Conservation (phyloP, 2,888 invertebrate species). For the Callimorpha dominula region DNA sequence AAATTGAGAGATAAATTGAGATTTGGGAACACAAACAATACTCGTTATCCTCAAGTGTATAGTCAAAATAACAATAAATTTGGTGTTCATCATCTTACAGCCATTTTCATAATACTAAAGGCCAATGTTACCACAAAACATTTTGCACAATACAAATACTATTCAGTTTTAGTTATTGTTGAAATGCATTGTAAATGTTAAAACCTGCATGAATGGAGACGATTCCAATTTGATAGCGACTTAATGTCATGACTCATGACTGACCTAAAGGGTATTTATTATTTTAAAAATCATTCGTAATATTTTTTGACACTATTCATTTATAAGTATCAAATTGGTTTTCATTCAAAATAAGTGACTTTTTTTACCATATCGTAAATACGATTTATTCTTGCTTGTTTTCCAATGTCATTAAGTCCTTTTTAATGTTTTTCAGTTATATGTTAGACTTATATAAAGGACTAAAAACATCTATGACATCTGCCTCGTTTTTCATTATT, state of each 20-base stretch:
- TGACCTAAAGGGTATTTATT: not conserved
- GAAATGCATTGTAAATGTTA: constrained; percentile 24
- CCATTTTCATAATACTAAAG: not conserved
- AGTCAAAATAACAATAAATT: not conserved
- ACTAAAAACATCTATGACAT: not conserved
- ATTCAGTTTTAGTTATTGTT: not conserved
- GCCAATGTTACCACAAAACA: not conserved
- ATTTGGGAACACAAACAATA: constrained; percentile 1
- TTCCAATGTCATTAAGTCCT: not conserved
- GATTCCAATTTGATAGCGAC: constrained; percentile 13
- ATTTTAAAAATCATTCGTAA: not conserved
- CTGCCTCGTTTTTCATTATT: not conserved
- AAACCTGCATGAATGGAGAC: constrained; percentile 3
- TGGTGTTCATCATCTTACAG: not conserved
- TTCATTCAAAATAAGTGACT: not conserved
- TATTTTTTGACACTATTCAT: not conserved
- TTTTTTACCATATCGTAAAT: not conserved
- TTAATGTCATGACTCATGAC: not conserved
- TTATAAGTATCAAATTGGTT: not conserved
- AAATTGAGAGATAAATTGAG: constrained; percentile 16
- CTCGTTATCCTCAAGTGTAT: no score
- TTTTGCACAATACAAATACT: not conserved
- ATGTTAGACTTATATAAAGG: not conserved
- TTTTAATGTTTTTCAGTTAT: not conserved
- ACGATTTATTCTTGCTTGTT: not conserved